Evolutionary conservation across 2,888 invertebrate genomes (phyloP), one percentile per base, ranked within the genome.

Genomic region (Temnothorax rugatulus): DNA sequence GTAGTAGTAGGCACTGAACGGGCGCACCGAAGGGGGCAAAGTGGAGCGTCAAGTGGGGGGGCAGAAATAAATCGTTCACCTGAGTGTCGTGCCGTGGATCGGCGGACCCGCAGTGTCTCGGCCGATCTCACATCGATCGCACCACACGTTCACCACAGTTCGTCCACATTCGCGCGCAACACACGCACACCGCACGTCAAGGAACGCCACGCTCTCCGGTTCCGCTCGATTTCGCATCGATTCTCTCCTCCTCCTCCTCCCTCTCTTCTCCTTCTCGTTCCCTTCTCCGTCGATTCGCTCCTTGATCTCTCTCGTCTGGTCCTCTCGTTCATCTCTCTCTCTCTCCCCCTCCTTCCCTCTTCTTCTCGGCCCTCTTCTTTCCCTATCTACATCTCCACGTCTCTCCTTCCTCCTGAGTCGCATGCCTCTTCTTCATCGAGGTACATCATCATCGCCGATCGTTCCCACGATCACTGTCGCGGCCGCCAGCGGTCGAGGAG

Each of bases 11-110:
- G 18, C 71, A 21, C 54, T 21, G 69, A 57, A 64, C 59, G 61
- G 64, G 41, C 44, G 47, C 50, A 63, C 47, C 34, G 54, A 57
- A 82, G 44, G 74, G 83, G 79, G 50, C 63, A 52, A 79, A 77
- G 68, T 75, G 76, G 82, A 68, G 77, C 50, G 81, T 50, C 68
- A 86, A 87, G 89, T 91, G 93, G 94, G 93, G 92, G 93, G 92
- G 92, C 86, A 91, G 92, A 91, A 92, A 93, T 93, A 94, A 94
- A 94, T 94, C 93, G 93, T 94, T 94, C 94, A 94, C 94, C 94
- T 93, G 93, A 90, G 89, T 86, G 84, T 86, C 84, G 83, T 71
- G 74, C 38, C 84, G 85, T 64, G 84, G 82, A 84, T 85, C 83
- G 82, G 74, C 82, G 84, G 68, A 47, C 82, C 82, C 81, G 89